phyloP scores from a whole-genome alignment of 2,888 invertebrate species.

The Hymenopus coronatus region DNA sequence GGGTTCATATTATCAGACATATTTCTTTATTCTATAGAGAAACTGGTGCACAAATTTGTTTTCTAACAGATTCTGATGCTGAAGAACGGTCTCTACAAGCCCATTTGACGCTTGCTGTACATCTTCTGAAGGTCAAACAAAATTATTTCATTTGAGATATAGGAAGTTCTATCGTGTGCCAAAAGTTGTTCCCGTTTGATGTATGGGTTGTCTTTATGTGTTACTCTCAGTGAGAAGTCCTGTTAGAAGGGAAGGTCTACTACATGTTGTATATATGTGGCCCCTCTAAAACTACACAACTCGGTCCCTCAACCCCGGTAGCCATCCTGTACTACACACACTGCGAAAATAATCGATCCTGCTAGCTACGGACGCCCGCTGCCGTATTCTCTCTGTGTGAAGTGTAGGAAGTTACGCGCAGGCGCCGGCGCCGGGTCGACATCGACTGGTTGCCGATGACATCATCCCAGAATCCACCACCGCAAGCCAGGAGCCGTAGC shows the following conservation, averaged over 20 bases:
- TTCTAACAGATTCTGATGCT: too few species aligned
- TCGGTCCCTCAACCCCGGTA: neutral
- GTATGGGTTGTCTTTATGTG: neutral
- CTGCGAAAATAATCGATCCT: neutral
- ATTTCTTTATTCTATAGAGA: too few species aligned
- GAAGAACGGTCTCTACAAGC: too few species aligned
- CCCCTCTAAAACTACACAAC: neutral
- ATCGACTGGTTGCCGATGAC: slow-evolving; percentile 23
- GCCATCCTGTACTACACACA: neutral
- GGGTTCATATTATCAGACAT: too few species aligned
- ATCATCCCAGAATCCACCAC: slow-evolving; percentile 28
- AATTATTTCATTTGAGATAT: neutral
- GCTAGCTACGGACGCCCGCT: neutral
- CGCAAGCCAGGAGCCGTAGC: neutral
- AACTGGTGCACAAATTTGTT: too few species aligned
- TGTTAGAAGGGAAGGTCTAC: neutral
- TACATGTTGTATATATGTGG: neutral
- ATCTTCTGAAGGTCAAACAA: too few species aligned
- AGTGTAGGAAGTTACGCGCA: neutral
- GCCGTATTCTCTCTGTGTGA: neutral
- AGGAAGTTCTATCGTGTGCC: neutral
- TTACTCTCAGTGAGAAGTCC: neutral
- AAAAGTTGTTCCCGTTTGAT: neutral
- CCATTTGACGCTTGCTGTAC: too few species aligned
- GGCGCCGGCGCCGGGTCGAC: slow-evolving; percentile 23